Conservation (phyloP, 2,113 vertebrate genomes). For the Gobio gobio region DNA sequence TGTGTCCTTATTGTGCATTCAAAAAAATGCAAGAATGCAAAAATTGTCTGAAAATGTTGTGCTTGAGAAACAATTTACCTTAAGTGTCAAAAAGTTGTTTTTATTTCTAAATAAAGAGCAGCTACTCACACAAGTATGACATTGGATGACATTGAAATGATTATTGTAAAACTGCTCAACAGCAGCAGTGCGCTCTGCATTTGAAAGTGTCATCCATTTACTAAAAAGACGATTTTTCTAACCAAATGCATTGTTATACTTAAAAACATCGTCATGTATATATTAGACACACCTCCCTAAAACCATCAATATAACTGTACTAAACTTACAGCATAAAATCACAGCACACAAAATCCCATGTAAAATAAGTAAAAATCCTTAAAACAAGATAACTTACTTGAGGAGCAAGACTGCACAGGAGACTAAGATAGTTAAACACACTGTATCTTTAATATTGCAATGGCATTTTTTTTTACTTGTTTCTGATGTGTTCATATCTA, state of each 20-base stretch:
- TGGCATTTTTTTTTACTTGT: not conserved
- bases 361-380: not conserved
- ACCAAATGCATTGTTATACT: not conserved
- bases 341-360: not conserved
- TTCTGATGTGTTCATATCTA: not conserved
- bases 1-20: conserved; percentile 4
- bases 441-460: not conserved
- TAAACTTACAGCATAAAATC: not conserved
- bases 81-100: too few species aligned
- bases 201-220: not conserved
- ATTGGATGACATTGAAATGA: too few species aligned
- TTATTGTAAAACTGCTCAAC: not conserved
- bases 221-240: not conserved
- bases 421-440: not conserved
- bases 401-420: not conserved
- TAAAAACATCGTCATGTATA: not conserved
- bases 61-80: not conserved
- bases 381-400: not conserved
- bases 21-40: not conserved
- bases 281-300: not conserved
- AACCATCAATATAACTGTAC: not conserved
- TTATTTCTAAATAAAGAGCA: too few species aligned
- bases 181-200: not conserved
- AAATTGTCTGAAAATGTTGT: not conserved
- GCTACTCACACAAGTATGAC: too few species aligned